Base-by-base conservation (phyloP, 2,888 invertebrate genomes). In the Chironomus riparius region DNA sequence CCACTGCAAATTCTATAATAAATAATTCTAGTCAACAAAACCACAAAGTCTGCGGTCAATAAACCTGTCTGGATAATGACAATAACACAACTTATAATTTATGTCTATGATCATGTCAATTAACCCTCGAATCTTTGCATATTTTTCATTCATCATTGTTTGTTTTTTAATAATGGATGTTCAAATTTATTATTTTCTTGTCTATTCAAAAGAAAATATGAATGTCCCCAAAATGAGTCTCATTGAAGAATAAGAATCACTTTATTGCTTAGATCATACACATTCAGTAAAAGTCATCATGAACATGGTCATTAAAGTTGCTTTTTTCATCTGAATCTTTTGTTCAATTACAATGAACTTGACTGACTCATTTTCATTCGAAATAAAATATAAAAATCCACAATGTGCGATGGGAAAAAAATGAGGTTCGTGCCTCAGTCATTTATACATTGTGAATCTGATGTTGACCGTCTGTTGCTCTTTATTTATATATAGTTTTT, bases 331-430 rank as follows among this genome's bases (percentile, higher is more conserved):
- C 24, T 65, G 13, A 22, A 18, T 24, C 22, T 18, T 12, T 48
- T 70, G 47, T 70, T 47, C 70, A 38, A 38, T 68, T 38, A 70
- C 70, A 70, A 70, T 70, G 70, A 70, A 70, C 70, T 70, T 70
- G 70, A 70, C 70, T 48, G 70, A 48, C 47, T 48, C 69, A 47
- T 69, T 69, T 21, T 69, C 15, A 70, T 48, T 21, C 3, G 6
- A 65, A 56, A 65, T 22, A 24, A 65, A 38, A 4, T 38, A 10
- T 10, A 38, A 38, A 38, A 38, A 38, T 38, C 38, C 38, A 38
- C 38, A 70, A 70, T 47, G 47, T 22, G 70, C 18, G 48, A 70
- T 70, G 70, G 48, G 70, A 70, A 70, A 69, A 68, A 62, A 21
- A 13, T 21, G 24, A n/a, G 65, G 21, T 21, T 65, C 65, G 24